A percentile compares a stretch with the other conserved stretches of the same genome.
Evolutionary conservation across 2,113 vertebrate genomes (phyloP).

Genomic region (Noturus placidus): DNA sequence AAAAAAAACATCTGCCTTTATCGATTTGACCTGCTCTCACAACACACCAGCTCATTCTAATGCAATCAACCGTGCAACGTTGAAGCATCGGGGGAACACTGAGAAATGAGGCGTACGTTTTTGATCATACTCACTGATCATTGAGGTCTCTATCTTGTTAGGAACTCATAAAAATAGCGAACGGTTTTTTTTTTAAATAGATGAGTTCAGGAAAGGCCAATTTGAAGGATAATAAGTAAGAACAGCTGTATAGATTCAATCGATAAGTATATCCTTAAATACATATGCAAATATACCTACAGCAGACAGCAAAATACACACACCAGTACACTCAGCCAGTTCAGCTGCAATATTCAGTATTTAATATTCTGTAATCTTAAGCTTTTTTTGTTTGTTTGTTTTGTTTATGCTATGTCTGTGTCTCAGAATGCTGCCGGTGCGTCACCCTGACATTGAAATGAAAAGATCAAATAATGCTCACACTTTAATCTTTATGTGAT

Average conservation of each 20-base stretch:
- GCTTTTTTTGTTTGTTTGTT: neutral
- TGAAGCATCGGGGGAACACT: neutral
- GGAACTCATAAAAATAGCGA: neutral
- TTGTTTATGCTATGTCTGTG: neutral
- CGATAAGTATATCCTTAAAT: neutral
- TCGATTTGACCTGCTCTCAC: constrained; percentile 33
- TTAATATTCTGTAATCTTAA: neutral
- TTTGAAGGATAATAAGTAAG: neutral
- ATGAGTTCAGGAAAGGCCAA: neutral
- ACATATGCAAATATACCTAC: neutral
- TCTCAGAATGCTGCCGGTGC: neutral
- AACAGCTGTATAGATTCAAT: neutral
- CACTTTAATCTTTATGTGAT: neutral
- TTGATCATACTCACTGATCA: neutral
- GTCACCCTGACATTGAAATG: constrained; percentile 36
- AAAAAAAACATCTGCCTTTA: constrained; percentile 29
- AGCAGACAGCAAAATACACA: neutral
- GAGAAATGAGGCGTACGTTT: constrained; percentile 15
- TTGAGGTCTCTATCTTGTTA: constrained; percentile 28
- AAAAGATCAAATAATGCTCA: constrained; percentile 39
- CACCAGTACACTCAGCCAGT: neutral
- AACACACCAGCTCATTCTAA: constrained; percentile 35
- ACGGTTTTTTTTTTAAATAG: neutral
- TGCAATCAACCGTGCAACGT: constrained; percentile 28
- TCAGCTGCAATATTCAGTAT: neutral